These are phyloP conservation scores for Lasioglossum zephyrum DNA, from an alignment of 2,888 invertebrate genomes.

Conservation along the genomic window DNA sequence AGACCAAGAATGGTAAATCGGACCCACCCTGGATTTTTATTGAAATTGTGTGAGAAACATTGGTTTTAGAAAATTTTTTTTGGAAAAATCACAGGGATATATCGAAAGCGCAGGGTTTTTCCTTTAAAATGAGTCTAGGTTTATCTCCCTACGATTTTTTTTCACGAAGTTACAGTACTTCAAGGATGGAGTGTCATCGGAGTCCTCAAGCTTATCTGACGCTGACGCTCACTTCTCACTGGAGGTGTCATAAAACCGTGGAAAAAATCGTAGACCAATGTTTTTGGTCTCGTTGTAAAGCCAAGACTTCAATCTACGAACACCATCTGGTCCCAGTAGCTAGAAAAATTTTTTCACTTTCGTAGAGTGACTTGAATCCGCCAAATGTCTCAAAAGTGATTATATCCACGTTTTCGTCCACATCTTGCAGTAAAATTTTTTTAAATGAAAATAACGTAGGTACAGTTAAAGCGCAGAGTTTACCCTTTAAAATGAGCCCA, in stretches of 20 bases:
- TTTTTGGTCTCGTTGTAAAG: neutral
- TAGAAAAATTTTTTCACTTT: neutral
- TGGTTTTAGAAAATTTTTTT: neutral
- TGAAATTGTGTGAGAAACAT: too few species aligned
- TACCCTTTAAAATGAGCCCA: neutral
- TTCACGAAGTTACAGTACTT: neutral
- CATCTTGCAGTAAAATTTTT: neutral
- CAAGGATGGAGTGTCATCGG: neutral
- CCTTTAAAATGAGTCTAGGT: neutral
- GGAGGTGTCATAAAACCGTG: neutral
- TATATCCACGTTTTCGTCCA: neutral
- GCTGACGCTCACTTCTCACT: neutral
- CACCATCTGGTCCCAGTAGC: accelerated
- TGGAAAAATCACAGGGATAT: accelerated
- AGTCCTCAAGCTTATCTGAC: neutral
- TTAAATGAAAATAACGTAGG: neutral
- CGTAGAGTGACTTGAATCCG: neutral
- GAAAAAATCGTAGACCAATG: neutral
- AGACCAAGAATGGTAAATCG: too few species aligned
- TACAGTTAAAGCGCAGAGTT: accelerated
- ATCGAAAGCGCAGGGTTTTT: neutral
- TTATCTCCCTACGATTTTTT: neutral
- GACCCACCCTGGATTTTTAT: too few species aligned
- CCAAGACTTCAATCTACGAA: neutral
- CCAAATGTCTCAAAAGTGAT: neutral